A percentile compares a stretch with the other conserved stretches of the same genome.
phyloP scores from a whole-genome alignment of 2,113 vertebrate genomes.

The Cynocephalus volans region DNA sequence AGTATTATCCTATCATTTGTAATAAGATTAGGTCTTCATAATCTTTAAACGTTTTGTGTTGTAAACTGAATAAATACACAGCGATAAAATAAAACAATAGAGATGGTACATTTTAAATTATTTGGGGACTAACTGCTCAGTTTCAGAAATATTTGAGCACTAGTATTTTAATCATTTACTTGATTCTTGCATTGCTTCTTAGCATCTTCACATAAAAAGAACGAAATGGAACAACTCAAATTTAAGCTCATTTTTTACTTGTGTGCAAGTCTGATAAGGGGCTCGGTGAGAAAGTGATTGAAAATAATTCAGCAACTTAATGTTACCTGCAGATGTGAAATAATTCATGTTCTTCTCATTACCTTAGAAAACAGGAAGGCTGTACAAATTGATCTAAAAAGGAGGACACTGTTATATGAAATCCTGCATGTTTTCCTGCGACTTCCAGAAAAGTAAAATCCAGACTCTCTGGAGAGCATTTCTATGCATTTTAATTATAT shows the following conservation, averaged over 20 bases:
- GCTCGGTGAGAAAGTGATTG: neutral
- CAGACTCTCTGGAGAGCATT: neutral
- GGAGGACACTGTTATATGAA: neutral
- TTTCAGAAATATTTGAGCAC: neutral
- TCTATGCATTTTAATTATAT: neutral
- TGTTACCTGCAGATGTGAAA: constrained; percentile 13
- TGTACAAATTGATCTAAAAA: neutral
- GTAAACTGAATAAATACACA: neutral
- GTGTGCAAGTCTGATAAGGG: neutral
- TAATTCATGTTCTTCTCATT: neutral
- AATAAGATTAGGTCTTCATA: neutral
- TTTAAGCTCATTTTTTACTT: neutral
- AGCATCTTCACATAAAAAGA: neutral
- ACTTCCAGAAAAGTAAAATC: neutral
- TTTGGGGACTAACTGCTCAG: neutral
- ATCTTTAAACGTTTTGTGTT: neutral
- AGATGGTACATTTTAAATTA: neutral
- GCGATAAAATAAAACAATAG: neutral
- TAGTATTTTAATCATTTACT: neutral
- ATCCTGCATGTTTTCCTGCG: neutral
- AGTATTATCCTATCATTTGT: neutral
- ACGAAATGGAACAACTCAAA: neutral
- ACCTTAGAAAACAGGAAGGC: neutral
- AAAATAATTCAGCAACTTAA: neutral
- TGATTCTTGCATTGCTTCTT: neutral